Evolutionary conservation across 2,888 invertebrate genomes (phyloP).

Genomic region (Dysmachus trigonus): DNA sequence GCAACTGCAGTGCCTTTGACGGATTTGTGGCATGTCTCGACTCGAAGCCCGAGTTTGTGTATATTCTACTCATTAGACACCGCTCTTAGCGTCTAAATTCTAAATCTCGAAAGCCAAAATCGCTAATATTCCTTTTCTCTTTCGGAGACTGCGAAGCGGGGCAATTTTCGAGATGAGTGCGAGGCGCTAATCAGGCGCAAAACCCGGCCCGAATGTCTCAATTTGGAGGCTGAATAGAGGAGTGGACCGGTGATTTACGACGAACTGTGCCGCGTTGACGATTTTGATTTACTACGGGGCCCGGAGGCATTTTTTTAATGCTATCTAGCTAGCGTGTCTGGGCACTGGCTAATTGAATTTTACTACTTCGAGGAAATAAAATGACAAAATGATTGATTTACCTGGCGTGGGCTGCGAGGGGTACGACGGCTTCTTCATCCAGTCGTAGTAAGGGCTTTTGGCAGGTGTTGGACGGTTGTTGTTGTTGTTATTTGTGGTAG

Average conservation of each 20-base stretch:
- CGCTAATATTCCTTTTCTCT: neutral
- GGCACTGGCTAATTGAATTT: slow-evolving; percentile 6
- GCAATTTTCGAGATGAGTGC: neutral
- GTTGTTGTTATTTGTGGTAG: slow-evolving; percentile 45
- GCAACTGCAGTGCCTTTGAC: too few relatives aligned
- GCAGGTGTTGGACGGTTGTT: slow-evolving; percentile 72
- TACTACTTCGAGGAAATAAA: neutral
- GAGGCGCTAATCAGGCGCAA: neutral
- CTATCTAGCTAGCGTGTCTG: neutral
- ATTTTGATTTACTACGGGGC: slow-evolving; percentile 14
- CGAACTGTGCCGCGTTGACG: neutral
- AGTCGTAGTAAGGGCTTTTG: slow-evolving; percentile 86
- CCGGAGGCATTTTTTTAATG: neutral
- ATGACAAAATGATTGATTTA: slow-evolving; percentile 56
- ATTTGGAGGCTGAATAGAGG: neutral
- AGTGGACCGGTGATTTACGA: neutral
- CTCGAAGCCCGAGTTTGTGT: neutral
- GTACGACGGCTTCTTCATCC: slow-evolving; percentile 92
- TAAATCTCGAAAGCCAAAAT: neutral
- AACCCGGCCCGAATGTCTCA: neutral
- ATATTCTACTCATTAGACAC: neutral
- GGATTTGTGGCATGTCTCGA: neutral
- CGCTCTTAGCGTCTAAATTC: neutral
- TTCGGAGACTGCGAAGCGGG: neutral
- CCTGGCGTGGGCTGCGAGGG: slow-evolving; percentile 87